Percentiles rank a stretch among this genome's conserved stretches.
phyloP scores from a whole-genome alignment of 1,140 invertebrate species.

The Trypoxylus dichotomus region DNA sequence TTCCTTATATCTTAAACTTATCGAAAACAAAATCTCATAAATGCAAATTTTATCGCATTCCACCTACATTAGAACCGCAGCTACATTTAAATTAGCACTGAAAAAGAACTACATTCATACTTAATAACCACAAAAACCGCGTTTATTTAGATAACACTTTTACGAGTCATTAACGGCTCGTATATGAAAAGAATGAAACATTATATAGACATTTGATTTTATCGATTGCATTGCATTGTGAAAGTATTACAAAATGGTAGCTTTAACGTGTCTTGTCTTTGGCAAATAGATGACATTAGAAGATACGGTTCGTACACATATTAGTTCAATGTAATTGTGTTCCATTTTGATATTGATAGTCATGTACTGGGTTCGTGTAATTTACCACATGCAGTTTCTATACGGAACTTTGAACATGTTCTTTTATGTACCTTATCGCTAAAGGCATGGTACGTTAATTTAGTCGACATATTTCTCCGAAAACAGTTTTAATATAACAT shows the following conservation, averaged over 20 bases:
- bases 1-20: too few relatives aligned
- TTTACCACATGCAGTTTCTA: neutral
- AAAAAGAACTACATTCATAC: too few relatives aligned
- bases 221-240: neutral
- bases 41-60: too few relatives aligned
- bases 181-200: neutral
- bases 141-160: neutral
- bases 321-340: conserved; percentile 7
- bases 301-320: neutral
- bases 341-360: neutral
- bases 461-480: too few relatives aligned
- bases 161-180: neutral
- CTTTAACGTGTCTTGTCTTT: neutral
- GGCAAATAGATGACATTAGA: neutral
- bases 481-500: too few relatives aligned
- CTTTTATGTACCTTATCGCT: neutral
- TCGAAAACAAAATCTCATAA: too few relatives aligned
- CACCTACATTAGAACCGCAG: too few relatives aligned
- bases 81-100: too few relatives aligned
- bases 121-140: too few relatives aligned
- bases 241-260: neutral
- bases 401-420: neutral
- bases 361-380: neutral
- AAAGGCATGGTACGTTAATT: neutral
- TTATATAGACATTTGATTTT: neutral